Evolutionary conservation across 2,113 vertebrate genomes (phyloP).

Genomic region (Paedocypris sp.): DNA sequence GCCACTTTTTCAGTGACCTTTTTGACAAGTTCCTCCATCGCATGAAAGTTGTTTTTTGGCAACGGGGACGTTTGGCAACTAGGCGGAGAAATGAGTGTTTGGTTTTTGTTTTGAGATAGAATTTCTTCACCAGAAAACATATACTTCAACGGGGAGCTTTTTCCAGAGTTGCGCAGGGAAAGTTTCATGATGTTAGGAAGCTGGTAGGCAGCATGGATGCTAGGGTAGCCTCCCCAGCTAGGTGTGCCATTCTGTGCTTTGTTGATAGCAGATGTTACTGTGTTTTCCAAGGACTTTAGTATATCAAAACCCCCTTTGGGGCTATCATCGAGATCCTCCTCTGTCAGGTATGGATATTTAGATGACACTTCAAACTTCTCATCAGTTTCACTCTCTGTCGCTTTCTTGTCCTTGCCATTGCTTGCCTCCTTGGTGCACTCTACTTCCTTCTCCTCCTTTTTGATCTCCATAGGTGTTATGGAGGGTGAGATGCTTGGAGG

Average conservation of each 20-base stretch:
- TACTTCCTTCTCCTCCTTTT: conserved; percentile 91
- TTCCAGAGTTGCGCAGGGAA: conserved; percentile 81
- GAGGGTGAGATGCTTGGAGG: conserved; percentile 74
- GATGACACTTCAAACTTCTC: conserved; percentile 92
- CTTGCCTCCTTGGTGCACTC: conserved; percentile 64
- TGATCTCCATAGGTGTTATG: conserved; percentile 72
- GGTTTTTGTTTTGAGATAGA: conserved; percentile 77
- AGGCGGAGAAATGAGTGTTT: conserved; percentile 76
- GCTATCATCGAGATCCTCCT: conserved; percentile 89
- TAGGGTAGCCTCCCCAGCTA: conserved; percentile 96
- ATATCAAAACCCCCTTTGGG: conserved; percentile 96
- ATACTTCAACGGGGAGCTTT: conserved; percentile 76
- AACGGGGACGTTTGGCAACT: conserved; percentile 86
- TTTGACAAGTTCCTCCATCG: conserved; percentile 96
- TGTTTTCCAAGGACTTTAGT: conserved; percentile 95
- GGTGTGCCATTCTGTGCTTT: conserved; percentile 97
- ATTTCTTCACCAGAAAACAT: conserved; percentile 77
- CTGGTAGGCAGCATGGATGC: conserved; percentile 96
- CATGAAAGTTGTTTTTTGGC: conserved; percentile 92
- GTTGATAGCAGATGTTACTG: conserved; percentile 94
- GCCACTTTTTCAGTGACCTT: conserved; percentile 97
- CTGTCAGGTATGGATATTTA: conserved; percentile 92
- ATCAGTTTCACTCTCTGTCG: conserved; percentile 68
- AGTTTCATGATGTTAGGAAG: conserved; percentile 98
- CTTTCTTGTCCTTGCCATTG: conserved; percentile 73